A percentile compares a stretch with the other conserved stretches of the same genome.
phyloP scores from a whole-genome alignment of 2,888 invertebrate genomes.

The Drosophila paramelanica region DNA sequence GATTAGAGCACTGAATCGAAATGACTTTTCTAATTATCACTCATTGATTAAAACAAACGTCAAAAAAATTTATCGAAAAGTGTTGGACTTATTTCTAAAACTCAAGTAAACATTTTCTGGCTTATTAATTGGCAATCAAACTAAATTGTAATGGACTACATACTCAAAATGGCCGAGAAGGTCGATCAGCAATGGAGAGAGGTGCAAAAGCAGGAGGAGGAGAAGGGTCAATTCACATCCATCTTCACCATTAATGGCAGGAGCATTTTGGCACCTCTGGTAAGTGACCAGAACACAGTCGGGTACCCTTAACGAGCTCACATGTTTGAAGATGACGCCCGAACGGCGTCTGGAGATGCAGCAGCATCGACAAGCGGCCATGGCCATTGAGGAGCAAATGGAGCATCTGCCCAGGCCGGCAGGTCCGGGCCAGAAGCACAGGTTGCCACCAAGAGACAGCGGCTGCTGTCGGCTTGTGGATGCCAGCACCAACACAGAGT shows the following conservation, averaged over 20 bases:
- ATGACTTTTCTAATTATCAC: constrained; percentile 21
- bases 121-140: constrained; percentile 16
- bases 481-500: constrained; percentile 52
- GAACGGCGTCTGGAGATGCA: constrained; percentile 56
- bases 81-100: constrained; percentile 1
- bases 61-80: not conserved
- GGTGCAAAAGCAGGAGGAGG: not conserved
- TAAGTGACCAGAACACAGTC: constrained; percentile 23
- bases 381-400: constrained; percentile 31
- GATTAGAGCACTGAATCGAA: not conserved
- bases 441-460: not conserved
- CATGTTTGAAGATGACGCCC: constrained; percentile 49
- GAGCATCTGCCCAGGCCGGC: not conserved
- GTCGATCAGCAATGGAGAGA: constrained; percentile 7
- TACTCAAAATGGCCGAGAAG: constrained; percentile 35
- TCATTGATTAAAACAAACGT: not conserved
- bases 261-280: constrained; percentile 58
- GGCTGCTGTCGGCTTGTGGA: constrained; percentile 8
- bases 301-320: not conserved
- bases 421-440: not conserved
- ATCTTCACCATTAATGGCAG: constrained; percentile 41
- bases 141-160: constrained; percentile 45
- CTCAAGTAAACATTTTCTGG: constrained; percentile 3
- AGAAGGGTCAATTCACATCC: constrained; percentile 25
- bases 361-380: constrained; percentile 37